Base-by-base conservation (phyloP, 2,797 vertebrate genomes). In the Capromys pilorides region DNA sequence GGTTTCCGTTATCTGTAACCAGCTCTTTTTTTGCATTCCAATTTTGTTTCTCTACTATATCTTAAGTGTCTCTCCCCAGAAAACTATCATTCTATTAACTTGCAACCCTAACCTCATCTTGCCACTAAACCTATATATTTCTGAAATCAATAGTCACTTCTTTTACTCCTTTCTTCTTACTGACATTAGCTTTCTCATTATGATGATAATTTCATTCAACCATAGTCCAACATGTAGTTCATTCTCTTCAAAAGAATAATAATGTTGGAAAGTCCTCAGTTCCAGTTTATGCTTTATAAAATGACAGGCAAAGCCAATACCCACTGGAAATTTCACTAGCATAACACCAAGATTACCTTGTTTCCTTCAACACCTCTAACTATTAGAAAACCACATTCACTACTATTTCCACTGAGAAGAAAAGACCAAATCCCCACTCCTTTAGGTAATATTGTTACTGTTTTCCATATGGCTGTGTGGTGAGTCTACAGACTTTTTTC, bases 301-400 rank as follows among this genome's bases (percentile, higher is more conserved):
- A 22, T 69, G 41, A 77, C 67, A 67, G 24, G 36, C 18, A 77
- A 93, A 86, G 36, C 10, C 10, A 87, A 83, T 59, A 73, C 13
- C 26, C 54, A 51, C 41, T 75, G 64, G 39, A 96, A 87, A 84
- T 87, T 59, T 90, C 57, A 95, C 54, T 86, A 90, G 59, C 49
- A 90, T 41, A 67, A 67, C 24, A 18, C n/a, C 10, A 61, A 57
- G 33, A 10, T 67, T 93, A 36, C 31, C 45, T 14, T 13, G 49
- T 33, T 88, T 90, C 9, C 45, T 83, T 87, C 66, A 75, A 75
- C 33, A 79, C 26, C 9, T 10, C 11, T 87, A 77, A 89, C n/a
- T 24, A 62, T 81, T 75, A 51, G 31, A 16, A 91, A 81, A 81
- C 49, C 41, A 57, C 12, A 62, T 61, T 49, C n/a, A 75, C 3